phyloP scores from a whole-genome alignment of 2,888 invertebrate species.

The Drosophila kambysellisi region DNA sequence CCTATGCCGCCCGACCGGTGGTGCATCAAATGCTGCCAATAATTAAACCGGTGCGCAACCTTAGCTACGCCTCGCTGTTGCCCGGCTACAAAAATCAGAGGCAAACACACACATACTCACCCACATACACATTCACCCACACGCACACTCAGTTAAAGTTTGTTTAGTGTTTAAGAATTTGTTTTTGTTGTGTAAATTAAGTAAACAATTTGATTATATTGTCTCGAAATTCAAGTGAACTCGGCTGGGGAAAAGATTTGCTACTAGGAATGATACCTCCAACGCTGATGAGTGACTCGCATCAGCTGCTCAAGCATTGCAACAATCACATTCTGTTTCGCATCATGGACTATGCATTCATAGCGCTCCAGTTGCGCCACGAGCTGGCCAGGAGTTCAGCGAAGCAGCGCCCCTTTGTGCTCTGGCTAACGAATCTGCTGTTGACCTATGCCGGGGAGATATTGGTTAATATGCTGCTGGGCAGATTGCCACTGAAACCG shows the following conservation, averaged over 20 bases:
- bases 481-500: conserved; percentile 61
- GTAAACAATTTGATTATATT: conserved; percentile 42
- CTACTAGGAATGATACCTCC: neutral
- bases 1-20: conserved; percentile 66
- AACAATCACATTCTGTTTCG: conserved; percentile 64
- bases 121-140: neutral
- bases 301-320: conserved; percentile 47
- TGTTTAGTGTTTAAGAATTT: conserved; percentile 11
- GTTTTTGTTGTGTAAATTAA: conserved; percentile 29
- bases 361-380: conserved; percentile 65
- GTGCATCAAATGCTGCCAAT: conserved; percentile 67
- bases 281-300: conserved; percentile 43
- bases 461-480: conserved; percentile 59
- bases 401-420: conserved; percentile 56
- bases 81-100: conserved; percentile 44
- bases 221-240: conserved; percentile 56
- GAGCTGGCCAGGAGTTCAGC: conserved; percentile 33
- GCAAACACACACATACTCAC: conserved; percentile 8
- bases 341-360: conserved; percentile 55
- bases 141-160: conserved; percentile 25
- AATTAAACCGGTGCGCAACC: conserved; percentile 65
- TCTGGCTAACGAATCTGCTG: conserved; percentile 62
- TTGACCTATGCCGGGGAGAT: conserved; percentile 66
- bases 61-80: conserved; percentile 56
- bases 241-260: neutral